A percentile compares a stretch with the other conserved stretches of the same genome.
Conservation (phyloP, 2,113 vertebrate species). For the Smithornis capensis region DNA sequence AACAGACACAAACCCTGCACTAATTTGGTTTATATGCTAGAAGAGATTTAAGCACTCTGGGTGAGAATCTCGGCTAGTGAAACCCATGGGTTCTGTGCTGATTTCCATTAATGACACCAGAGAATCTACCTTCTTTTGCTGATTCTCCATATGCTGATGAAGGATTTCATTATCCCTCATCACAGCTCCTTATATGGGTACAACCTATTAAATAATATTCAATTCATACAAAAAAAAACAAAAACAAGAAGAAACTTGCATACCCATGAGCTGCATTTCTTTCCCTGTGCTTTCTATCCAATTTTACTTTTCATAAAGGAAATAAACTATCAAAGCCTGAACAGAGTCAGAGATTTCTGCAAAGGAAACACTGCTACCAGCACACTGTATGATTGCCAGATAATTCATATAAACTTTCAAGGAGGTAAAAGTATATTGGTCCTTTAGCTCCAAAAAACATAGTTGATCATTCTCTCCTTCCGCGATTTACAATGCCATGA, state of each 20-base stretch:
- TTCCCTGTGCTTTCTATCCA: not conserved
- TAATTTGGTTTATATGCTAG: not conserved
- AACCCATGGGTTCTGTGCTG: not conserved
- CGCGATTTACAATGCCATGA: slow-evolving; percentile 7
- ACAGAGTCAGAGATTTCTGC: not conserved
- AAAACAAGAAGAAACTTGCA: not conserved
- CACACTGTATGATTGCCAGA: not conserved
- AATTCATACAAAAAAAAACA: not conserved
- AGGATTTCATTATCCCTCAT: not conserved
- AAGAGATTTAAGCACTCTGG: not conserved
- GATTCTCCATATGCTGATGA: not conserved
- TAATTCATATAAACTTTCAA: slow-evolving; percentile 33
- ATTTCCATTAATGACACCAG: not conserved
- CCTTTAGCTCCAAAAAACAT: slow-evolving; percentile 14
- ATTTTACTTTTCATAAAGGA: not conserved
- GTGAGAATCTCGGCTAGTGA: not conserved
- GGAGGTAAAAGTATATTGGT: not conserved
- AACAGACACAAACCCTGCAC: not conserved
- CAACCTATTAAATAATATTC: not conserved
- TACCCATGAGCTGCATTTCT: not conserved
- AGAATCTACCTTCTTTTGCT: not conserved
- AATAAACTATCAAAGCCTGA: not conserved
- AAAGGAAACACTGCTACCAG: slow-evolving; percentile 23
- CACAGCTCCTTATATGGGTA: not conserved
- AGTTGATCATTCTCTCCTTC: not conserved